Percentiles rank a stretch among this genome's conserved stretches.
phyloP scores from a whole-genome alignment of 2,113 vertebrate genomes.

The Etheostoma cragini region DNA sequence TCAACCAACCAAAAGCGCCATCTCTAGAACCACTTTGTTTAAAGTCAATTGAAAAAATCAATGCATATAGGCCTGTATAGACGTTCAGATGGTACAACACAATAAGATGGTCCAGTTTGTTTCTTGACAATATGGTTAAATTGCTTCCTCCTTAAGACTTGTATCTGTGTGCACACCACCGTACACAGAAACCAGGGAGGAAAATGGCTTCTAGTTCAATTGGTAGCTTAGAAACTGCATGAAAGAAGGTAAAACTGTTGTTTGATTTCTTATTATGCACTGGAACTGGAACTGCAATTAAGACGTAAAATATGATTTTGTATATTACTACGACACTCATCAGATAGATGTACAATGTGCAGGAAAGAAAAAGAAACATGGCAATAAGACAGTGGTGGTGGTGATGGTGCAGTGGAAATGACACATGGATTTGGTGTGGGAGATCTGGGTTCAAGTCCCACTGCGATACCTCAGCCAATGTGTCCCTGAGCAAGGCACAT shows the following conservation, averaged over 20 bases:
- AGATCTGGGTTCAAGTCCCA: no score
- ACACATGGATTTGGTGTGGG: no score
- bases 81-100: slow-evolving; percentile 2
- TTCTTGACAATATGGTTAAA: background rate
- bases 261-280: background rate
- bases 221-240: background rate
- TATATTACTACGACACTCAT: background rate
- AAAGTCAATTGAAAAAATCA: background rate
- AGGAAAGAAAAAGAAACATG: no score
- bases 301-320: background rate
- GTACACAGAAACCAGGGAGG: background rate
- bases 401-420: no score
- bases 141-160: background rate
- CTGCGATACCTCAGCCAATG: no score
- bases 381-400: no score
- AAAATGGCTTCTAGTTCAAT: background rate
- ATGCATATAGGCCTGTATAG: background rate
- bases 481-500: no score
- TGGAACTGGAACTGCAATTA: background rate
- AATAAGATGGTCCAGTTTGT: slow-evolving; percentile 11
- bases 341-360: background rate
- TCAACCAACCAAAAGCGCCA: background rate
- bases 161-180: background rate
- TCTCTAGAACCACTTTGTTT: background rate
- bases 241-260: background rate